Conservation (phyloP, 2,797 vertebrate genomes). For the Sebastolobus alascanus region DNA sequence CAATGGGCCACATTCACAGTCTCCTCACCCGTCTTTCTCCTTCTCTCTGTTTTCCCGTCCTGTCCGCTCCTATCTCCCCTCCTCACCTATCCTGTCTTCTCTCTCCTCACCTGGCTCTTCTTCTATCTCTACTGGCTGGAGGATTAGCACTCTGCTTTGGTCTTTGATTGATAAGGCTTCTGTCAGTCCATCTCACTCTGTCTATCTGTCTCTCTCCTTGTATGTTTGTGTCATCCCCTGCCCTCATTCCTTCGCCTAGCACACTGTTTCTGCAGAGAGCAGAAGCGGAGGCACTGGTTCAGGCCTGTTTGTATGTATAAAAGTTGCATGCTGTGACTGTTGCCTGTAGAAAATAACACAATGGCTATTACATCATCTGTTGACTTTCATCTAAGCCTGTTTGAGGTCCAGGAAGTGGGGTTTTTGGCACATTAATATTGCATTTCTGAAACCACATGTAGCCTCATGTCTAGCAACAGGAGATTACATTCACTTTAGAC, state of each 20-base stretch:
- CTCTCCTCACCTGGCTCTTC: constrained; percentile 28
- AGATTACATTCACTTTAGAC: constrained; percentile 5
- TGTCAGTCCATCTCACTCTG: constrained; percentile 40
- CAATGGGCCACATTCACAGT: constrained; percentile 62
- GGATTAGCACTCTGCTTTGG: constrained; percentile 55
- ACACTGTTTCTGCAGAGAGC: constrained; percentile 7
- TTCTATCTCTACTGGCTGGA: constrained; percentile 34
- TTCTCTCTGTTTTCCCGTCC: constrained; percentile 40
- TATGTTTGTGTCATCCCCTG: constrained; percentile 20
- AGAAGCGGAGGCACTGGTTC: constrained; percentile 1
- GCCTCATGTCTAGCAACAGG: constrained; percentile 4
- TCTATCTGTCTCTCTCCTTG: constrained; percentile 10
- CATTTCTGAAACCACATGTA: constrained; percentile 9
- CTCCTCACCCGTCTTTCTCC: constrained; percentile 57
- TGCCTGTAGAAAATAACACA: constrained; percentile 15
- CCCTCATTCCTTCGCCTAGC: constrained; percentile 3
- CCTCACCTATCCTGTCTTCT: constrained; percentile 32
- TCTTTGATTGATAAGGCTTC: constrained; percentile 64
- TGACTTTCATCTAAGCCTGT: constrained; percentile 22
- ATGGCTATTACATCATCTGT: constrained; percentile 10
- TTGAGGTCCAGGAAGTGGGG: not conserved
- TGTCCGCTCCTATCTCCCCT: constrained; percentile 39
- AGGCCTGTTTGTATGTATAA: constrained; percentile 20
- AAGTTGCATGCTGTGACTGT: constrained; percentile 14
- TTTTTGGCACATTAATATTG: not conserved